Conservation (phyloP, 2,797 vertebrate genomes). For the Scolopax rusticola region DNA sequence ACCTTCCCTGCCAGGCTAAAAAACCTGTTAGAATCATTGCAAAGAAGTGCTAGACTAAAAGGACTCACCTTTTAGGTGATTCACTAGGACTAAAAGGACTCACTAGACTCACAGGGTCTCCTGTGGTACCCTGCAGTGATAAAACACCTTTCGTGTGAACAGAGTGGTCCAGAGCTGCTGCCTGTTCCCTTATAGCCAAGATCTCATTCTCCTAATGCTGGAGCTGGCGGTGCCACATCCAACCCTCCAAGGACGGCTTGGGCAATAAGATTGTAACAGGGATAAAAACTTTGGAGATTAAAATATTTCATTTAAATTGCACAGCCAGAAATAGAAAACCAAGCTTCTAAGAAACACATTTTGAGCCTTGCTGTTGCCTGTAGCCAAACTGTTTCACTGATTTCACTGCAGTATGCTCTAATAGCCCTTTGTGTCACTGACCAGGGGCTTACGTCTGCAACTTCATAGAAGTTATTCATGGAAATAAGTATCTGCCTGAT, state of each 20-base stretch:
- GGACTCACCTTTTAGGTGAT: not conserved
- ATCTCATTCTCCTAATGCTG: not conserved
- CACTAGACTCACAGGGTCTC: not conserved
- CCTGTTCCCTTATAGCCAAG: not conserved
- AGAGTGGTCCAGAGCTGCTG: not conserved
- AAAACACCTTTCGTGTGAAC: not conserved
- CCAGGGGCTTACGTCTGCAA: not conserved
- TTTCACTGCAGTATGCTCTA: not conserved
- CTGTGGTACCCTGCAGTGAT: not conserved
- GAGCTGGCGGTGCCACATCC: not conserved
- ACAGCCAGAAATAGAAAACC: not conserved
- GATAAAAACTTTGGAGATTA: not conserved
- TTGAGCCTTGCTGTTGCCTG: not conserved
- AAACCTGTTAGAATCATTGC: not conserved
- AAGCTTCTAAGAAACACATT: not conserved
- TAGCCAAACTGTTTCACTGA: not conserved
- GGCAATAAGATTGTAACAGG: not conserved
- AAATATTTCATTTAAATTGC: not conserved
- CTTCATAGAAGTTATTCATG: not conserved
- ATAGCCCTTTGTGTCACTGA: not conserved
- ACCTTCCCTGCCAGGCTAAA: not conserved
- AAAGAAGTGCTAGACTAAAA: not conserved
- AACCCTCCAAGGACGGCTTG: not conserved
- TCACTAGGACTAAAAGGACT: too few relatives aligned
- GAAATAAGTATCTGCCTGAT: not conserved